These are phyloP conservation scores for Drosophila bipectinata DNA, from an alignment of 1,140 invertebrate species.

Conservation along the genomic window DNA sequence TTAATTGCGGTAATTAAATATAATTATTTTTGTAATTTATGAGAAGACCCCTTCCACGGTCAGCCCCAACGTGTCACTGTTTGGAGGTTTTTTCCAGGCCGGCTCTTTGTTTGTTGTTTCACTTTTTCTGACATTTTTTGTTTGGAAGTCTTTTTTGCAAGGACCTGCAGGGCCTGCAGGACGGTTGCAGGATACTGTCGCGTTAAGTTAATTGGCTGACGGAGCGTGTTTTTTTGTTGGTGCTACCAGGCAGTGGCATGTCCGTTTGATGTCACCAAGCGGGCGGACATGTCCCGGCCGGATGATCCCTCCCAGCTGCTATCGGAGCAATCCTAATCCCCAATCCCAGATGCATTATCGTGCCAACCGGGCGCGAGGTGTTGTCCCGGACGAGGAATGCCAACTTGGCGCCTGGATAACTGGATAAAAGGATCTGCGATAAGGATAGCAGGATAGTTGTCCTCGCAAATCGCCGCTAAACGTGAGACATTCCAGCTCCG, in stretches of 20 bases:
- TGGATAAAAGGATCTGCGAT: constrained; percentile 13
- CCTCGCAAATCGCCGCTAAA: constrained; percentile 37
- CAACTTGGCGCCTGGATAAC: constrained; percentile 39
- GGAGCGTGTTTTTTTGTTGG: constrained; percentile 32
- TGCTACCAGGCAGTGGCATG: constrained; percentile 64
- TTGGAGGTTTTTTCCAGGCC: constrained; percentile 36
- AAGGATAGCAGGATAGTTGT: constrained; percentile 17
- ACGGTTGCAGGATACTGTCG: constrained; percentile 67
- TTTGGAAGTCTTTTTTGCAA: constrained; percentile 63
- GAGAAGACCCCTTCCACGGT: constrained; percentile 75
- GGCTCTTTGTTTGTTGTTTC: constrained; percentile 40
- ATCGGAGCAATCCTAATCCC: constrained; percentile 26
- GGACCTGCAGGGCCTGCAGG: constrained; percentile 20
- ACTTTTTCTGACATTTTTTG: constrained; percentile 48
- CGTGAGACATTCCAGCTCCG: constrained; percentile 4
- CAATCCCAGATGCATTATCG: constrained; percentile 46
- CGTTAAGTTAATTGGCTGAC: constrained; percentile 72
- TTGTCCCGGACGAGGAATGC: constrained; percentile 58
- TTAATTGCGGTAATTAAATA: constrained; percentile 80
- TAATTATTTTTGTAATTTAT: constrained; percentile 81
- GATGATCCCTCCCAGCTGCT: constrained; percentile 35
- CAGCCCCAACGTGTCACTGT: constrained; percentile 37
- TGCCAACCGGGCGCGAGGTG: constrained; percentile 35
- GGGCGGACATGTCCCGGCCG: constrained; percentile 50
- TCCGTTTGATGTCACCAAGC: constrained; percentile 71